Base-by-base conservation (phyloP, 2,113 vertebrate species). In the Atherinomorus stipes region DNA sequence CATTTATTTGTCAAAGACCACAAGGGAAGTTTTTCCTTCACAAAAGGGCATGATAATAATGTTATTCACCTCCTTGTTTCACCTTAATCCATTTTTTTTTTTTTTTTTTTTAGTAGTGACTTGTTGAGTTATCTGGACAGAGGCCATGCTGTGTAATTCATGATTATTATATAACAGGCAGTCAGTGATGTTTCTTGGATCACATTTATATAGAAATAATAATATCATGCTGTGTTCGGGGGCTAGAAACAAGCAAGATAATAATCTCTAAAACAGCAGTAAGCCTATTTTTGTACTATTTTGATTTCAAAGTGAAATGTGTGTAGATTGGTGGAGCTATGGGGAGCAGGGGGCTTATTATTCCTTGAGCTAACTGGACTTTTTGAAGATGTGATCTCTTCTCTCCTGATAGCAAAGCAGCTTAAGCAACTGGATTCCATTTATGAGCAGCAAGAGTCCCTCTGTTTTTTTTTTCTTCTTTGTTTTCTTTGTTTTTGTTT, bases 351-450 rank as follows among this genome's bases (percentile, higher is more conserved):
- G 54, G 68, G 15, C 47, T 71, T 63, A 56, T 76, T 73, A 73
- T 82, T 82, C 26, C 47, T 51, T 38, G 34, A 59, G 61, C 64
- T 49, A 52, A 62, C 18, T 59, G 49, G 16, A 44, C 40, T 57
- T 86, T 65, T 52, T 64, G 50, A 77, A 80, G 64, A 75, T 58
- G 59, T 26, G 53, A 85, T 80, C 42, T 74, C 64, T 56, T 61
- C 44, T 67, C 54, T 82, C 52, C 65, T 37, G 54, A 76, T 56
- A 42, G 18, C 44, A 16, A 62, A 38, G 65, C 54, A 50, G 72
- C 62, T 74, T 68, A 49, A 64, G 63, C 69, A 68, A 38, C n/a
- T 26, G 64, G 64, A 64, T 61, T 71, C 31, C 49, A 42, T 80
- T 83, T 67, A 65, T 25, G n/a, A 78, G 71, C 71, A 57, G 56